Evolutionary conservation across 2,888 invertebrate genomes (phyloP).

Genomic region (Pasiphila rectangulata): DNA sequence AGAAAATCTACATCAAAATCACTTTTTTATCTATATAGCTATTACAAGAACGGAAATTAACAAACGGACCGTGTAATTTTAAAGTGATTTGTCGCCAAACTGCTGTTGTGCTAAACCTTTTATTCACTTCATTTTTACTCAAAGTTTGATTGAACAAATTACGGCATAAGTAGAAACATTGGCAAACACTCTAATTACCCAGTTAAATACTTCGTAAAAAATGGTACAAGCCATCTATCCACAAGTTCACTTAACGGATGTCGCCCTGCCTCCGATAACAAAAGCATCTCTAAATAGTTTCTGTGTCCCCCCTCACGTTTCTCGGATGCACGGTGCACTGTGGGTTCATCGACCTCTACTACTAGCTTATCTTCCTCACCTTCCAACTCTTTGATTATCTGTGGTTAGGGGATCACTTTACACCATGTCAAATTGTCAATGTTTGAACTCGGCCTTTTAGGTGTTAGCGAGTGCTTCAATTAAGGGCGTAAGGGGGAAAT

Average conservation of each 20-base stretch:
- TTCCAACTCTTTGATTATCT: conserved; percentile 9
- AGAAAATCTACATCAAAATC: too few relatives aligned
- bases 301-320: conserved; percentile 39
- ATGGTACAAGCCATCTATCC: not conserved
- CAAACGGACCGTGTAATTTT: too few relatives aligned
- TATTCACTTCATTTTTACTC: not conserved
- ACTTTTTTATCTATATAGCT: too few relatives aligned
- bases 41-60: too few relatives aligned
- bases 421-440: conserved; percentile 45
- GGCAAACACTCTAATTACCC: too few relatives aligned
- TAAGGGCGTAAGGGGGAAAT: conserved; percentile 16
- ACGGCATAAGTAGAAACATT: too few relatives aligned
- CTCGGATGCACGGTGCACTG: conserved; percentile 42
- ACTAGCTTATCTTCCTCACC: conserved; percentile 9
- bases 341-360: conserved; percentile 45
- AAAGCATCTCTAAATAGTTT: conserved; percentile 42
- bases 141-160: too few relatives aligned
- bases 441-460: conserved; percentile 36
- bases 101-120: too few relatives aligned
- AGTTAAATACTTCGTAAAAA: too few relatives aligned
- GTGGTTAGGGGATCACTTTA: conserved; percentile 18
- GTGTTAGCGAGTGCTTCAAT: conserved; percentile 29
- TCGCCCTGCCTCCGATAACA: conserved; percentile 33
- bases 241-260: conserved; percentile 6
- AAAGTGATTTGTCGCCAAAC: too few relatives aligned